A percentile compares a stretch with the other conserved stretches of the same genome.
phyloP scores from a whole-genome alignment of 2,113 vertebrate genomes.

The Myotis lucifugus region DNA sequence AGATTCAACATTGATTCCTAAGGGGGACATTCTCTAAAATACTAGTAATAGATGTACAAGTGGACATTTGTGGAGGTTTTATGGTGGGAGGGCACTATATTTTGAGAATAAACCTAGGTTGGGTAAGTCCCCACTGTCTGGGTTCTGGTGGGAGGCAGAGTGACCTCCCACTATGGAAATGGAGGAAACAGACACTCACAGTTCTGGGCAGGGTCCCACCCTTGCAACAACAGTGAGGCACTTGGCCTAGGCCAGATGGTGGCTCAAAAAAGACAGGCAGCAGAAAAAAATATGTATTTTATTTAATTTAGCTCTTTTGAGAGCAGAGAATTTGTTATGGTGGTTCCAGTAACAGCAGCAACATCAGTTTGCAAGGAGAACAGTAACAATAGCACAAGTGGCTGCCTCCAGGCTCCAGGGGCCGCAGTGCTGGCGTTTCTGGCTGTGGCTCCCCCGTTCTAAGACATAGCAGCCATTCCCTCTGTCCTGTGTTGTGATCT shows the following conservation, averaged over 20 bases:
- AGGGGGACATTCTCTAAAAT: neutral
- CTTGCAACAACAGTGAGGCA: neutral
- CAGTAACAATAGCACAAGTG: neutral
- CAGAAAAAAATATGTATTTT: neutral
- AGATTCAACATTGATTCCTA: neutral
- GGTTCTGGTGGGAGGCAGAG: neutral
- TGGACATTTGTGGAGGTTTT: neutral
- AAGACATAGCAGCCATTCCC: neutral
- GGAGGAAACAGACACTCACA: neutral
- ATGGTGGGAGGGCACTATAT: too few relatives aligned
- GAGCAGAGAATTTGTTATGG: neutral
- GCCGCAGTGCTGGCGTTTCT: accelerated
- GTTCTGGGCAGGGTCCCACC: neutral
- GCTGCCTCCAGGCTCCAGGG: neutral
- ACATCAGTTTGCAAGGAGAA: neutral
- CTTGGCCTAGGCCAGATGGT: neutral
- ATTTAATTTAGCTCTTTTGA: neutral
- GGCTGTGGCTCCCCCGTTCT: accelerated
- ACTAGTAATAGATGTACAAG: neutral
- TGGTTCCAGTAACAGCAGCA: neutral
- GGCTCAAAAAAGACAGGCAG: neutral
- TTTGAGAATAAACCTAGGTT: neutral
- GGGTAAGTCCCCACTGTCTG: neutral
- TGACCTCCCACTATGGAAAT: neutral
- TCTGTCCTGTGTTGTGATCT: neutral